Evolutionary conservation across 2,888 invertebrate species (phyloP).

Genomic region (Silvanus unidentatus): DNA sequence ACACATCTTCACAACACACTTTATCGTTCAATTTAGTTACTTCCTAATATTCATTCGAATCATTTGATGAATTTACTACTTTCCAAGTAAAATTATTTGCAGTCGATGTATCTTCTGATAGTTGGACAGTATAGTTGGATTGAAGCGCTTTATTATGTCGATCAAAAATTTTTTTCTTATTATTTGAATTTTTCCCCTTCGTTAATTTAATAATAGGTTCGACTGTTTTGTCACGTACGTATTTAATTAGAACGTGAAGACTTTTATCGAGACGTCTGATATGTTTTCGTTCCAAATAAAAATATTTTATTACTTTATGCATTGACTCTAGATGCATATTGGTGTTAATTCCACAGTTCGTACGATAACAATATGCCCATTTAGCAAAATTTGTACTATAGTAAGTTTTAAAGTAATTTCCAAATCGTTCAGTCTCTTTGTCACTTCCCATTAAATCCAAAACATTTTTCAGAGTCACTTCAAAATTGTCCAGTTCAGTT

Average conservation of each 20-base stretch:
- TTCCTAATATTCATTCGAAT: too few species aligned
- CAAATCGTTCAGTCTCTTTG: too few species aligned
- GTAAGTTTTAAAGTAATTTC: background rate
- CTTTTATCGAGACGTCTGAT: slow-evolving; percentile 19
- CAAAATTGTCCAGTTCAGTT: too few species aligned
- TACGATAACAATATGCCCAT: slow-evolving; percentile 13
- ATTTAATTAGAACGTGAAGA: slow-evolving; percentile 16
- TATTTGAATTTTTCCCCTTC: slow-evolving; percentile 18
- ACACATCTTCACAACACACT: too few species aligned
- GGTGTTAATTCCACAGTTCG: slow-evolving; percentile 10
- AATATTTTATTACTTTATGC: slow-evolving; percentile 19
- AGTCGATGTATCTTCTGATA: too few species aligned
- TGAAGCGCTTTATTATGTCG: too few species aligned
- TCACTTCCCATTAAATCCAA: too few species aligned
- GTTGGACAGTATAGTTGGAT: too few species aligned
- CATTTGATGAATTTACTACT: too few species aligned
- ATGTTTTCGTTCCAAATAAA: slow-evolving; percentile 18
- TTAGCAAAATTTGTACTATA: slow-evolving; percentile 9
- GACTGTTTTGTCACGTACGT: slow-evolving; percentile 19
- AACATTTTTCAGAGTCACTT: too few species aligned
- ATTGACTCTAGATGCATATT: slow-evolving; percentile 18
- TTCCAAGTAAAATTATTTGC: too few species aligned
- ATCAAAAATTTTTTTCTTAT: slow-evolving; percentile 10
- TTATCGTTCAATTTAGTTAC: too few species aligned
- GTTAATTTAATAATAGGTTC: slow-evolving; percentile 12